A percentile compares a stretch with the other conserved stretches of the same genome.
Evolutionary conservation across 2,888 invertebrate genomes (phyloP).

Genomic region (Amphimallon solstitiale): DNA sequence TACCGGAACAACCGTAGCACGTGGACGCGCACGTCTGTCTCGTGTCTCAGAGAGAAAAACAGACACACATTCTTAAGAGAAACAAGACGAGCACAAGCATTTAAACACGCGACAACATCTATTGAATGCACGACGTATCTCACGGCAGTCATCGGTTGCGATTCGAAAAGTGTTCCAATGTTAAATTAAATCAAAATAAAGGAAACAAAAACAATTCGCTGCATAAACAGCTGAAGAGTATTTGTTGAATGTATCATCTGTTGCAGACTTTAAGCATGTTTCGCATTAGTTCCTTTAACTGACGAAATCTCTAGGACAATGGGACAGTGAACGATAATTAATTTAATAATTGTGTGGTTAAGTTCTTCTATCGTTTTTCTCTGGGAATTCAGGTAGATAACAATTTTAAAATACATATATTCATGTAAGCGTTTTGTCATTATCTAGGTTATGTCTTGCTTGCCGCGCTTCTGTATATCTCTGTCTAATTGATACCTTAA

Average conservation of each 20-base stretch:
- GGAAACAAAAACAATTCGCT: not conserved
- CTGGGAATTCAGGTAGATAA: slow-evolving; percentile 15
- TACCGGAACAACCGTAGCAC: slow-evolving; percentile 57
- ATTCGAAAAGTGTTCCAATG: not conserved
- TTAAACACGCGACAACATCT: not conserved
- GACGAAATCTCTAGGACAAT: not conserved
- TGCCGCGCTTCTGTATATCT: slow-evolving; percentile 6
- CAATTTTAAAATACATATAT: slow-evolving; percentile 5
- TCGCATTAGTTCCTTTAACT: not conserved
- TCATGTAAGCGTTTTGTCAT: not conserved
- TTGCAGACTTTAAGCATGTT: slow-evolving; percentile 14
- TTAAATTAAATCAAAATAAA: not conserved
- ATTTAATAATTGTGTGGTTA: not conserved
- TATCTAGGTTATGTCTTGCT: slow-evolving; percentile 29
- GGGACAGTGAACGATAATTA: not conserved
- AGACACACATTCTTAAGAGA: slow-evolving; percentile 14
- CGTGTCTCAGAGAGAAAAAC: slow-evolving; percentile 11
- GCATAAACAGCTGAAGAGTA: slow-evolving; percentile 12
- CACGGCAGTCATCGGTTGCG: not conserved
- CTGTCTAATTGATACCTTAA: not conserved
- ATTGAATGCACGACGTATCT: not conserved
- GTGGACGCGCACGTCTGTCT: slow-evolving; percentile 51
- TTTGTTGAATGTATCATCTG: slow-evolving; percentile 31
- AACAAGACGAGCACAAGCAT: slow-evolving; percentile 1
- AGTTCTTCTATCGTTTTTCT: slow-evolving; percentile 3